Base-by-base conservation (phyloP, 2,888 invertebrate species). In the Parnassius mnemosyne region DNA sequence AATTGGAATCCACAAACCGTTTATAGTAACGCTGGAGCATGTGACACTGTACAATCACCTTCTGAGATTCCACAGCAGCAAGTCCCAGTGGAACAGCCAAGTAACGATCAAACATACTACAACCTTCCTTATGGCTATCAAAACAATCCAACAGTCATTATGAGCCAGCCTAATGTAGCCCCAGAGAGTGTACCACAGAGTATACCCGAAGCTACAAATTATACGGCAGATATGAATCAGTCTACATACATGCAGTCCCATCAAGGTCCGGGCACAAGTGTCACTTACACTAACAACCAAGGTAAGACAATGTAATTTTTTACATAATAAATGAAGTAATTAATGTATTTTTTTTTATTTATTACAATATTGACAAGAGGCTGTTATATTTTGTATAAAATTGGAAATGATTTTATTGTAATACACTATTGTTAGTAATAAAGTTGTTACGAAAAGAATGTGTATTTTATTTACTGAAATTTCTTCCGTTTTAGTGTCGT, bases 51-150 rank as follows among this genome's bases (percentile, higher is more conserved):
- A 0, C 92, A 92, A 61, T 92, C 93, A 0, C 89, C 92, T 34
- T 86, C 89, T 0, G 89, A 89, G 57, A 77, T 72, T 20, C 74
- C 84, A 2, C 79, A 74, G 12, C 66, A 61, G 42, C 69, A 65
- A 10, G 44, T 34, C 61, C 56, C 70, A 0, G 49, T 64, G 0
- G 75, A 77, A 2, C 77, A 79, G 47, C 60, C 66, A 16, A 67
- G 65, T n/a, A 76, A 75, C 57, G 75, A 77, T 53, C 84, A 87
- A 66, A 80, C 72, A 3, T 89, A 89, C 71, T 92, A 93, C 70
- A 92, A 90, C 67, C 71, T 80, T 10, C 92, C 91, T 1, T 93
- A 93, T 60, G 92, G 92, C 0, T 90, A 92, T 68, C 86, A 88
- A 67, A 87, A 83, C 3, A 50, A 25, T 20, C 47, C 47, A 25